Percentiles rank a stretch among this genome's conserved stretches.
phyloP scores from a whole-genome alignment of 2,113 vertebrate species.

The Pterocles orientalis region DNA sequence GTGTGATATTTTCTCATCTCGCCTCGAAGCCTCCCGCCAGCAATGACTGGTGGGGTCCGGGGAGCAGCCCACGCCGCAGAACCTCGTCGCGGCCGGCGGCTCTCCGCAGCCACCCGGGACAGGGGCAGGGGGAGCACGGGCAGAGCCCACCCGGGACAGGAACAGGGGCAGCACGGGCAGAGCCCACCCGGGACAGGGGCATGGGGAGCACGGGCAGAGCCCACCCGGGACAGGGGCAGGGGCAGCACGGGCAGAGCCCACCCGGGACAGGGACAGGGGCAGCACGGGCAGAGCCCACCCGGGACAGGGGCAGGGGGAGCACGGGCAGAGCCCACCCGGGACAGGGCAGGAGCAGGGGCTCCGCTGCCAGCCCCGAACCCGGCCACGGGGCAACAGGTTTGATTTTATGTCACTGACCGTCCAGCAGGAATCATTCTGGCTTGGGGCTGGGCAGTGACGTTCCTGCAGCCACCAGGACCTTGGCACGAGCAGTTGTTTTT shows the following conservation, averaged over 20 bases:
- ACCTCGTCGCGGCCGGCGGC: not conserved
- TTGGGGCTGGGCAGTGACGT: not conserved
- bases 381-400: slow-evolving; percentile 29
- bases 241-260: too few relatives aligned
- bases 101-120: too few relatives aligned
- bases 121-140: too few relatives aligned
- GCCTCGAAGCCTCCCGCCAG: slow-evolving; percentile 35
- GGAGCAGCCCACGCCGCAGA: slow-evolving; percentile 7
- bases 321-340: too few relatives aligned
- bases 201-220: too few relatives aligned
- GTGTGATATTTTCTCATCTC: slow-evolving; percentile 58
- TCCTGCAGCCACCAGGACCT: not conserved
- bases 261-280: too few relatives aligned
- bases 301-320: too few relatives aligned
- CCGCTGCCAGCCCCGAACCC: slow-evolving; percentile 12
- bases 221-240: too few relatives aligned
- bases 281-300: too few relatives aligned
- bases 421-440: not conserved
- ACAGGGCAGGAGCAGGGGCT: not conserved
- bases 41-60: not conserved
- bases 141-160: too few relatives aligned
- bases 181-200: too few relatives aligned
- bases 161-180: too few relatives aligned
- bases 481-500: not conserved
- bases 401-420: not conserved